Evolutionary conservation across 2,888 invertebrate species (phyloP).

Genomic region (Drosophila picticornis): DNA sequence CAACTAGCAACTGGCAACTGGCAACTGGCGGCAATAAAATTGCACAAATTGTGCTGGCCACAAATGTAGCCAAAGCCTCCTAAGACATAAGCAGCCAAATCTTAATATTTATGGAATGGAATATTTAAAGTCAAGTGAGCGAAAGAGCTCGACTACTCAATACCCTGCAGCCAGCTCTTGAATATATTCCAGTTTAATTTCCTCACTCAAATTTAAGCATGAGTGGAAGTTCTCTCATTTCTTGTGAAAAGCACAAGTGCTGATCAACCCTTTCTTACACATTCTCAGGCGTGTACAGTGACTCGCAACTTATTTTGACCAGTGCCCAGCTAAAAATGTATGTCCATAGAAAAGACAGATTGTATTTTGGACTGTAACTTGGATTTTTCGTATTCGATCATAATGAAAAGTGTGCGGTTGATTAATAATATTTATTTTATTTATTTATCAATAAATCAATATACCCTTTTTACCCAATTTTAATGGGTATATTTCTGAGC

Average conservation of each 20-base stretch:
- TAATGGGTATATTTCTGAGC: not conserved
- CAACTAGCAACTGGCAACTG: not conserved
- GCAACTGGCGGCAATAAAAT: slow-evolving; percentile 40
- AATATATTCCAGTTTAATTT: not conserved
- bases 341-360: too few relatives aligned
- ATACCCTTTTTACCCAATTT: not conserved
- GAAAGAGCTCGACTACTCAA: not conserved
- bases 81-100: slow-evolving; percentile 31
- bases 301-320: too few relatives aligned
- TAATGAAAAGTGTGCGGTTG: too few relatives aligned
- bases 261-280: too few relatives aligned
- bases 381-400: too few relatives aligned
- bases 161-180: not conserved
- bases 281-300: too few relatives aligned
- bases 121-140: not conserved
- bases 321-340: too few relatives aligned
- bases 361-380: too few relatives aligned
- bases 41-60: slow-evolving; percentile 43
- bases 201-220: too few relatives aligned
- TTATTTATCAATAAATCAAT: not conserved
- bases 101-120: slow-evolving; percentile 20
- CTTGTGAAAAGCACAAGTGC: too few relatives aligned
- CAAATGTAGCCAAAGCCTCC: slow-evolving; percentile 9
- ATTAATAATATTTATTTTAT: too few relatives aligned
- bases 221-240: too few relatives aligned